These are phyloP conservation scores for Oenanthe oenanthe DNA, from an alignment of 2,113 vertebrate genomes.

Conservation along the genomic window DNA sequence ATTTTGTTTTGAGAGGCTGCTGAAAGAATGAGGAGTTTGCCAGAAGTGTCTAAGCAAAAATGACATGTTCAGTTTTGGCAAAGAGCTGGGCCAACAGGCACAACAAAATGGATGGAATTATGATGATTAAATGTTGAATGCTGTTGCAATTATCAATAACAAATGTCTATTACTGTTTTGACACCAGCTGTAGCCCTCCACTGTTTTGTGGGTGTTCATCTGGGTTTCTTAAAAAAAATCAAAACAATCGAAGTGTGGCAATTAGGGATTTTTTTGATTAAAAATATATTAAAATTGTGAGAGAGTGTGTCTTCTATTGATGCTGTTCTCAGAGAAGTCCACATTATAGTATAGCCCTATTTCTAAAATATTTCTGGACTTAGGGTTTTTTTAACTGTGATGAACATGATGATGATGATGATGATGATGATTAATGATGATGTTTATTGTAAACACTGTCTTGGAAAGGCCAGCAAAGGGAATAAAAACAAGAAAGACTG, in stretches of 20 bases:
- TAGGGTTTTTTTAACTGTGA: not conserved
- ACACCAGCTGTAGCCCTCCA: not conserved
- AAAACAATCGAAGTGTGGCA: accelerated
- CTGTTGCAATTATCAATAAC: not conserved
- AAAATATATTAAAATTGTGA: not conserved
- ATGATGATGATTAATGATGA: not conserved
- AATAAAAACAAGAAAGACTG: not conserved
- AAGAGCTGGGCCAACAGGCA: not conserved
- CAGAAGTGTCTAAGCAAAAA: not conserved
- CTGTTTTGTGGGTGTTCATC: not conserved
- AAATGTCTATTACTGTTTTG: not conserved
- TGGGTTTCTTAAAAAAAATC: not conserved
- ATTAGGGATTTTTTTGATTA: not conserved
- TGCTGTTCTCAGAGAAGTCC: not conserved
- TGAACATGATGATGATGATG: not conserved
- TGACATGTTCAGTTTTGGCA: not conserved
- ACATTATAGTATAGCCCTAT: not conserved
- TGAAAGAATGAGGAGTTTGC: not conserved
- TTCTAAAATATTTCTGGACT: not conserved
- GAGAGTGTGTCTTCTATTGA: not conserved
- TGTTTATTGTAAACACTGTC: not conserved
- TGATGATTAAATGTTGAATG: not conserved
- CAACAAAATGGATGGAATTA: not conserved
- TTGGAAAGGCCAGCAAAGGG: not conserved
- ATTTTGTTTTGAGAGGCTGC: not conserved